Evolutionary conservation across 2,113 vertebrate species (phyloP).

Genomic region (Plecotus auritus): DNA sequence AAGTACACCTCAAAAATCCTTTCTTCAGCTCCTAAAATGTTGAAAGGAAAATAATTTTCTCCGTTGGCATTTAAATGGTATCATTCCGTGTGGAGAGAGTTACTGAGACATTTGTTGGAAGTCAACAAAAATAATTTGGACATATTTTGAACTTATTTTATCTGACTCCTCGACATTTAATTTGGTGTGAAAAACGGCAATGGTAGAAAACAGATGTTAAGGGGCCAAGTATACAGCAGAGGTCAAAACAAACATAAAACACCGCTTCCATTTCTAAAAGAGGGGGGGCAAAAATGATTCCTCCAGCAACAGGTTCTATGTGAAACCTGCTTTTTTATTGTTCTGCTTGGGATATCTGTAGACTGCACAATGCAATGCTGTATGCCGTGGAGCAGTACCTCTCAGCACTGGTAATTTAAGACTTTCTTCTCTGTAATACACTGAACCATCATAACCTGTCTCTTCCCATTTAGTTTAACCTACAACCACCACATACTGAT

Average conservation of each 20-base stretch:
- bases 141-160: conserved; percentile 86
- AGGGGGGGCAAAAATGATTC: conserved; percentile 56
- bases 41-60: conserved; percentile 71
- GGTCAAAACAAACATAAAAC: conserved; percentile 86
- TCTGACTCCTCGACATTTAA: conserved; percentile 85
- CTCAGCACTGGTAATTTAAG: conserved; percentile 91
- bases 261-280: conserved; percentile 76
- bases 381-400: conserved; percentile 84
- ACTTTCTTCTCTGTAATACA: conserved; percentile 89
- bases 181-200: conserved; percentile 88
- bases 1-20: conserved; percentile 72
- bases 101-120: conserved; percentile 78
- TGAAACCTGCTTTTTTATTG: conserved; percentile 86
- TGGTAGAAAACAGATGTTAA: conserved; percentile 87
- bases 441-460: conserved; percentile 94
- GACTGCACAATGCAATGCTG: conserved; percentile 85
- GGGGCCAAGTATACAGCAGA: conserved; percentile 82
- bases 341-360: conserved; percentile 84
- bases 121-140: conserved; percentile 84
- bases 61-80: conserved; percentile 72
- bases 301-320: conserved; percentile 85
- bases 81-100: conserved; percentile 70
- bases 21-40: conserved; percentile 72
- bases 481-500: conserved; percentile 90
- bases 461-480: conserved; percentile 92